A percentile compares a stretch with the other conserved stretches of the same genome.
Conservation (phyloP, 1,140 invertebrate genomes). For the Sitophilus oryzae region DNA sequence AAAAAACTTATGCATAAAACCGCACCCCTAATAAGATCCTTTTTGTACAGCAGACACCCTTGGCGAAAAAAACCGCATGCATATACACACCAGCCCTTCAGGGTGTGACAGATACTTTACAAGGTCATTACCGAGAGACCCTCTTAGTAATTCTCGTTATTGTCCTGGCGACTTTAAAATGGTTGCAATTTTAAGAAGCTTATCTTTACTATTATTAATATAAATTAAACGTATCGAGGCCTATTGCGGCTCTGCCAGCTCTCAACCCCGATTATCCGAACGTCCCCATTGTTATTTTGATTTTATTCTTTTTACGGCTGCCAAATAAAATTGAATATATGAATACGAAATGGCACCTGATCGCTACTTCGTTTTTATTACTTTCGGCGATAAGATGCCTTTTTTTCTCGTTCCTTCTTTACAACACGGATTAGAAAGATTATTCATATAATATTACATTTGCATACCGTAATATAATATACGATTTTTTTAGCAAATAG, state of each 20-base stretch:
- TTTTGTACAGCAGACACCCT: neutral
- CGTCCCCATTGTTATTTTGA: conserved; percentile 25
- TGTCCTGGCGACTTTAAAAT: conserved; percentile 4
- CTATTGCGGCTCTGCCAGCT: conserved; percentile 7
- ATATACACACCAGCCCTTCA: neutral
- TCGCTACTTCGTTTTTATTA: conserved; percentile 10
- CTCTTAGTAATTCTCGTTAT: conserved; percentile 8
- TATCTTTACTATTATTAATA: conserved; percentile 28
- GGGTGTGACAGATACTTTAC: conserved; percentile 8
- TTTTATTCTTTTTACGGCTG: conserved; percentile 22
- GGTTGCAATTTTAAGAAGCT: conserved; percentile 24
- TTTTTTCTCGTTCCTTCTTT: neutral
- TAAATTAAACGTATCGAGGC: conserved; percentile 24
- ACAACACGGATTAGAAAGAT: too few species aligned
- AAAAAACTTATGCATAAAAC: conserved; percentile 3
- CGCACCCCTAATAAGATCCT: conserved; percentile 3
- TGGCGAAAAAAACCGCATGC: neutral
- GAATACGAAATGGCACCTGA: conserved; percentile 28
- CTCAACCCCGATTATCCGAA: neutral
- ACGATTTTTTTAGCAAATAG: too few species aligned
- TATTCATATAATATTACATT: conserved; percentile 4
- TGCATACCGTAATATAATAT: too few species aligned
- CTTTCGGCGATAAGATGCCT: neutral
- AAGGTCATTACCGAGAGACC: conserved; percentile 5
- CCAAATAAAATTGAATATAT: conserved; percentile 29